Conservation (phyloP, 2,797 vertebrate species). For the Hoplostethus atlanticus region DNA sequence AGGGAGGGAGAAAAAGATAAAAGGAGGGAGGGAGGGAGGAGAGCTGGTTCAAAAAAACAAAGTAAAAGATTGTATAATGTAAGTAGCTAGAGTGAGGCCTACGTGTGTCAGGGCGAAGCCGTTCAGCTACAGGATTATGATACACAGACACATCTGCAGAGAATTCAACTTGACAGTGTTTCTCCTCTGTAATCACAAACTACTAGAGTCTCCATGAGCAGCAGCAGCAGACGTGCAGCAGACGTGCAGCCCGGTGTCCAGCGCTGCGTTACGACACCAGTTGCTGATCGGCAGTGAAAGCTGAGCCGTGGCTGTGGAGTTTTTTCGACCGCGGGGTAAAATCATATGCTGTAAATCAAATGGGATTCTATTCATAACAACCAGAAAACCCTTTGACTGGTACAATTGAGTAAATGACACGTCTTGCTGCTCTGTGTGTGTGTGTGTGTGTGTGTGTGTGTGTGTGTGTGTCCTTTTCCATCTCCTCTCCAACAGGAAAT, state of each 20-base stretch:
- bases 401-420: slow-evolving; percentile 65
- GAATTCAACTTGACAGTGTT: slow-evolving; percentile 14
- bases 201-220: slow-evolving; percentile 4
- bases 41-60: background rate
- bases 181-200: background rate
- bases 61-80: slow-evolving; percentile 15
- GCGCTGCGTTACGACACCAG: background rate
- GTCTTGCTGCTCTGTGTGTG: slow-evolving; percentile 49
- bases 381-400: slow-evolving; percentile 54
- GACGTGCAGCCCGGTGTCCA: background rate
- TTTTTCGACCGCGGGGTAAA: slow-evolving; percentile 28
- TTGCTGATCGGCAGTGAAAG: slow-evolving; percentile 11
- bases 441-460: slow-evolving; percentile 25
- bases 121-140: slow-evolving; percentile 19
- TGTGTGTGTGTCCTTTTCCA: slow-evolving; percentile 58
- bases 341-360: slow-evolving; percentile 41
- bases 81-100: slow-evolving; percentile 30
- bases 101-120: background rate
- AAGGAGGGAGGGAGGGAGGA: background rate
- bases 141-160: slow-evolving; percentile 32
- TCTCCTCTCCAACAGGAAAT: slow-evolving; percentile 77
- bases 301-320: slow-evolving; percentile 24
- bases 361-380: slow-evolving; percentile 54
- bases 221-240: background rate
- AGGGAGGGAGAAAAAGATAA: background rate